These are phyloP conservation scores for Glomeris marginata DNA, from an alignment of 2,888 invertebrate species.

Conservation along the genomic window DNA sequence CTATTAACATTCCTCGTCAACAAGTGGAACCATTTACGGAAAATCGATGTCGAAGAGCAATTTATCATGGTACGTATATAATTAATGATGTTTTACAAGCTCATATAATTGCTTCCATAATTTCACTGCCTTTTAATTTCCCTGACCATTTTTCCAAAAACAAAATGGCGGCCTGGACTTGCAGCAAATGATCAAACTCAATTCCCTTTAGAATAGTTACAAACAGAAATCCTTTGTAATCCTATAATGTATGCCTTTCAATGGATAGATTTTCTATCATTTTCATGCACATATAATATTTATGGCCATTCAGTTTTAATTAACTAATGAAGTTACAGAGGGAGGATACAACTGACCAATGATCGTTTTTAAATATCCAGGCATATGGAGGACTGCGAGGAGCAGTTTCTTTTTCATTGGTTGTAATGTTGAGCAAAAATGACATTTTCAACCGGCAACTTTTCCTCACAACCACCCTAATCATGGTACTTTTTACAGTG, in stretches of 20 bases:
- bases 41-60: conserved; percentile 36
- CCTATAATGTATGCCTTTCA: neutral
- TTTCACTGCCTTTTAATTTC: conserved; percentile 1
- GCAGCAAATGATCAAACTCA: neutral
- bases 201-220: neutral
- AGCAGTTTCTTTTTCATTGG: conserved; percentile 40
- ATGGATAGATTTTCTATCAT: too few species aligned
- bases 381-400: conserved; percentile 41
- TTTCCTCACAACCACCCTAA: conserved; percentile 31
- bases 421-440: conserved; percentile 32
- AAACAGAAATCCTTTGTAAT: neutral
- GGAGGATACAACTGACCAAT: too few species aligned
- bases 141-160: neutral
- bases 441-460: conserved; percentile 25
- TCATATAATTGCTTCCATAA: too few species aligned
- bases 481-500: conserved; percentile 33
- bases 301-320: too few species aligned
- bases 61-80: conserved; percentile 37
- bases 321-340: too few species aligned
- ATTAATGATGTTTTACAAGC: too few species aligned
- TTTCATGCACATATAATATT: too few species aligned
- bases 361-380: conserved; percentile 21
- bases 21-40: conserved; percentile 29
- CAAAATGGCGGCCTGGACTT: neutral
- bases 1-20: conserved; percentile 35